A percentile compares a stretch with the other conserved stretches of the same genome.
Conservation (phyloP, 2,113 vertebrate genomes). For the Bufo gargarizans region DNA sequence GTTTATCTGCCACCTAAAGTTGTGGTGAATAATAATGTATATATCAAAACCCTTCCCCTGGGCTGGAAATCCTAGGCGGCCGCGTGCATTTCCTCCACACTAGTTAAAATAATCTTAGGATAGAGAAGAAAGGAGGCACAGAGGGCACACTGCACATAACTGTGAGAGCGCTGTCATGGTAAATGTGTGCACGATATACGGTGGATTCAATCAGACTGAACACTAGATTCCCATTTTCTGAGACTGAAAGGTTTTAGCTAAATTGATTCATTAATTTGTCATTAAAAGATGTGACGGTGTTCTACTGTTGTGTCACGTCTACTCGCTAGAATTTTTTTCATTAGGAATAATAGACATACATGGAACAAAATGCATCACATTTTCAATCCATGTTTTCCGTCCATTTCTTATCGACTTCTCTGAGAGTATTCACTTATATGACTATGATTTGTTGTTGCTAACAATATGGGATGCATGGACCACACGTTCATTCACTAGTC, state of each 20-base stretch:
- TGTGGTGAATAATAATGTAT: constrained; percentile 44
- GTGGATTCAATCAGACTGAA: not conserved
- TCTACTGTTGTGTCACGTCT: not conserved
- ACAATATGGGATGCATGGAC: not conserved
- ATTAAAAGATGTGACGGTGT: not conserved
- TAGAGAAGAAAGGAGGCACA: not conserved
- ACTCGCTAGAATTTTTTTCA: not conserved
- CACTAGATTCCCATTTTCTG: not conserved
- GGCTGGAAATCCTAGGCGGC: constrained; percentile 22
- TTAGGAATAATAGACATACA: not conserved
- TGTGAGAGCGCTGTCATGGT: not conserved
- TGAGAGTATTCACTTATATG: not conserved
- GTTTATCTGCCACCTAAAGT: constrained; percentile 26
- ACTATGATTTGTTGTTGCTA: not conserved
- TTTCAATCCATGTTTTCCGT: not conserved
- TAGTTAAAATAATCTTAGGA: constrained; percentile 22
- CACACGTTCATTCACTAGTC: not conserved
- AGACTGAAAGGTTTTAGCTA: not conserved
- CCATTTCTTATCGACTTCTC: not conserved
- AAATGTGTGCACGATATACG: not conserved
- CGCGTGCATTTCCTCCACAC: constrained; percentile 15
- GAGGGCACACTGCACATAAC: not conserved
- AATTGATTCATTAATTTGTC: not conserved
- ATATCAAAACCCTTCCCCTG: constrained; percentile 38
- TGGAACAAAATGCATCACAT: not conserved